These are phyloP conservation scores for Neelides sp. DNA, from an alignment of 1,140 invertebrate genomes.

Conservation along the genomic window DNA sequence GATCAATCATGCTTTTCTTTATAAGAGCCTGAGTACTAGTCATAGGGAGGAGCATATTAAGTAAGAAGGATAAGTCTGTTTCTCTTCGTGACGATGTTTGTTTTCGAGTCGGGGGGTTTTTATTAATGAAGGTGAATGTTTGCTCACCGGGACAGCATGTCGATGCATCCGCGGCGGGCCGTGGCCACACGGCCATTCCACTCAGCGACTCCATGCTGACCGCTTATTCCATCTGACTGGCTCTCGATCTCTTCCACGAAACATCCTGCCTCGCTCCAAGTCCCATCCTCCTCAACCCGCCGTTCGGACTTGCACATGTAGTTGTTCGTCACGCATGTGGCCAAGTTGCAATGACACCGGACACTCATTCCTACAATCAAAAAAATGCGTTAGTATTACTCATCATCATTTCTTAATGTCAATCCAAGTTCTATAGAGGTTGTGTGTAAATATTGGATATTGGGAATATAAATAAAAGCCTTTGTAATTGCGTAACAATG, in stretches of 20 bases:
- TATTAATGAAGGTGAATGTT: too few species aligned
- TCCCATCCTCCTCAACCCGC: conserved; percentile 16
- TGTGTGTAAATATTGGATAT: neutral
- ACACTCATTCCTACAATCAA: conserved; percentile 21
- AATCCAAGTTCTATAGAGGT: neutral
- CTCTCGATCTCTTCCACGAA: conserved; percentile 21
- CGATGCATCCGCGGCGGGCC: conserved; percentile 19
- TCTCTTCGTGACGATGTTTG: too few species aligned
- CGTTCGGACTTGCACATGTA: conserved; percentile 27
- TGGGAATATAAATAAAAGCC: neutral
- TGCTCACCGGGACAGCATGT: conserved; percentile 20
- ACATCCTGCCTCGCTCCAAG: conserved; percentile 12
- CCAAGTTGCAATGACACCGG: conserved; percentile 24
- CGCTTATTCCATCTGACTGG: neutral
- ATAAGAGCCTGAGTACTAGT: too few species aligned
- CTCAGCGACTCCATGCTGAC: neutral
- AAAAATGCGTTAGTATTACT: too few species aligned
- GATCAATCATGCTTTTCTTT: too few species aligned
- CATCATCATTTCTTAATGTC: neutral
- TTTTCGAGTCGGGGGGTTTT: too few species aligned
- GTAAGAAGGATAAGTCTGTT: too few species aligned
- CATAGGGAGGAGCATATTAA: too few species aligned
- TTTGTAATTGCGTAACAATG: too few species aligned
- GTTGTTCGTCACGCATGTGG: conserved; percentile 17
- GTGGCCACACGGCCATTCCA: conserved; percentile 17